Base-by-base conservation (phyloP, 2,797 vertebrate genomes). In the Molossus molossus region DNA sequence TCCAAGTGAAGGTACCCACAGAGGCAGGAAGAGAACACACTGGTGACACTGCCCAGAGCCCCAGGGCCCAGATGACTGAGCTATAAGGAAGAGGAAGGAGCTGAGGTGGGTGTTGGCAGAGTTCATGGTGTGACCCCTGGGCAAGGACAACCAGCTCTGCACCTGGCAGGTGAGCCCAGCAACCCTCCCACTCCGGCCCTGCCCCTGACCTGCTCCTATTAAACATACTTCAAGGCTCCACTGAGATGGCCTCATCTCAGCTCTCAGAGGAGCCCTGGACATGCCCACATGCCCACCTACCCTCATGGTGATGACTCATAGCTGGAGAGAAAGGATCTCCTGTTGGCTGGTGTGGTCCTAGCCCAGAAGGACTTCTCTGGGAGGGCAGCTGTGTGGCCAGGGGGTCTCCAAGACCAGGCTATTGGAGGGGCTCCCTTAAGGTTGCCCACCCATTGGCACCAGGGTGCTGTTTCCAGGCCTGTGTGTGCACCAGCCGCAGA, bases 71-170 rank as follows among this genome's bases (percentile, higher is more conserved):
- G 17, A 8, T 20, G 29, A 50, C 83, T 2, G 5, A 80, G 55
- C 92, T 55, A 77, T 20, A 94, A 87, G 84, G 94, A 95, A 96
- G 11, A 91, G 87, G 94, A 95, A 87, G 60, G 60, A 80, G 50
- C 37, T 25, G 33, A 15, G 21, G 81, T 8, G 33, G 55, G 10
- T 10, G 33, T 29, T 92, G 84, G 29, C 76, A 57, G 40, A 57
- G 58, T 72, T 60, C 11, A 2, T 6, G n/a, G 13, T 25, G 20
- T 27, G 48, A 82, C 10, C 18, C 55, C 2, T 9, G 33, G 70
- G 77, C 10, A 73, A 73, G 40, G 48, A n/a, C 53, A 25, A 2
- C 1, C 29, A 4, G 29, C 67, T 65, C 4, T 9, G 0, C 27
- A 9, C 85, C 75, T 45, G 13, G n/a, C 0, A 0, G 15, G 70